These are phyloP conservation scores for Bilobella aurantiaca DNA, from an alignment of 1,140 invertebrate genomes.

Conservation along the genomic window DNA sequence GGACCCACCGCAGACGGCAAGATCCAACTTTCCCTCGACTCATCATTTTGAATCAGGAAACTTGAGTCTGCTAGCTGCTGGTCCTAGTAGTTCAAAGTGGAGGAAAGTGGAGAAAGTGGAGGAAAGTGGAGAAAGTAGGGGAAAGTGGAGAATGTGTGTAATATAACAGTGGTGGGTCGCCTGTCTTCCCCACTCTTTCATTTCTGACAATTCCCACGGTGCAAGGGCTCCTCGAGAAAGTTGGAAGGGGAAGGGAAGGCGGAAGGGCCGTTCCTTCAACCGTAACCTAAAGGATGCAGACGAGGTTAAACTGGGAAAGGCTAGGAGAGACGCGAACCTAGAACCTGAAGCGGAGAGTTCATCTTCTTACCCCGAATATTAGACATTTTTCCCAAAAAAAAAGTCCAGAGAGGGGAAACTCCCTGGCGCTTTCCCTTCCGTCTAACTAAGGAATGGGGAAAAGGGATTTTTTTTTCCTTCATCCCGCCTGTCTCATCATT, in stretches of 20 bases:
- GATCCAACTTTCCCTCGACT: neutral
- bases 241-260: neutral
- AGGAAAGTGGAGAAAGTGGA: too few relatives aligned
- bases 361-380: too few relatives aligned
- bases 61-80: neutral
- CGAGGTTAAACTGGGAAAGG: too few relatives aligned
- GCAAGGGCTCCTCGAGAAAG: neutral
- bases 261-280: neutral
- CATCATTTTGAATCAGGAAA: neutral
- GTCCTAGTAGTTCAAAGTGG: neutral
- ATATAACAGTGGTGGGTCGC: neutral
- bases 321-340: too few relatives aligned
- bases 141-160: neutral
- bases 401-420: too few relatives aligned
- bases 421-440: too few relatives aligned
- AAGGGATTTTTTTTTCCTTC: too few relatives aligned
- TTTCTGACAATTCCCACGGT: conserved; percentile 9
- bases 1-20: neutral
- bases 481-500: too few relatives aligned
- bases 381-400: too few relatives aligned
- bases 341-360: too few relatives aligned
- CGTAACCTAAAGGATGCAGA: too few relatives aligned
- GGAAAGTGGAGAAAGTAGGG: neutral
- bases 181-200: conserved; percentile 5
- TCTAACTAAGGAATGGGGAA: too few relatives aligned